Evolutionary conservation across 2,888 invertebrate species (phyloP), one percentile per base, ranked within the genome.

Genomic region (Idaea dimidiata): DNA sequence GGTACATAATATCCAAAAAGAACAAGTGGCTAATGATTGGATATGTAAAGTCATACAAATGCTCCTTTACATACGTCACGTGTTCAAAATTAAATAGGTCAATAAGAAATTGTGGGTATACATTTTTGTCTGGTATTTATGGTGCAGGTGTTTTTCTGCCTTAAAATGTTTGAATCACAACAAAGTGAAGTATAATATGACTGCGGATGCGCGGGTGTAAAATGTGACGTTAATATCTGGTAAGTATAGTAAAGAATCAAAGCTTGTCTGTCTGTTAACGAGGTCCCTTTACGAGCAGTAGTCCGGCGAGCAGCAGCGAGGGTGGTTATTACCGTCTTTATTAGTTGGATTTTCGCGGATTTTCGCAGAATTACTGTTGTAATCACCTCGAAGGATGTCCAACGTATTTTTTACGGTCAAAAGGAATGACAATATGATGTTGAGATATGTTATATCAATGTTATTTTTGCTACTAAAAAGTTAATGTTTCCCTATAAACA

Each of bases 331-430:
- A 14, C 43, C 10, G 43, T 43, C 43, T 43, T 43, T 43, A 43
- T 43, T 43, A 43, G 43, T 14, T 14, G 43, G 43, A 43, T 43
- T 43, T 43, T 43, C 43, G 43, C 43, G 43, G 43, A 43, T 43
- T 43, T 43, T 43, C 43, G 43, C 43, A 43, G 43, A 43, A 43
- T 43, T 43, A 43, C 43, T 43, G 43, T 43, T 43, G 43, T 43
- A 43, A 43, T 43, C 43, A 43, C 43, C 14, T 43, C 43, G 8
- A 3, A 14, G 8, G 43, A 43, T 10, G 43, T 8, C 14, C 43
- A 14, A 43, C 5, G 43, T 43, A 43, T 43, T 43, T 7, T 43
- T 43, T 43, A 43, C 43, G 43, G 43, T 8, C 43, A 43, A 14
- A 8, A 14, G 8, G 43, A 14, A 43, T 43, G 43, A 43, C 8